phyloP scores from a whole-genome alignment of 2,888 invertebrate genomes.

The Gastrophysa polygoni region DNA sequence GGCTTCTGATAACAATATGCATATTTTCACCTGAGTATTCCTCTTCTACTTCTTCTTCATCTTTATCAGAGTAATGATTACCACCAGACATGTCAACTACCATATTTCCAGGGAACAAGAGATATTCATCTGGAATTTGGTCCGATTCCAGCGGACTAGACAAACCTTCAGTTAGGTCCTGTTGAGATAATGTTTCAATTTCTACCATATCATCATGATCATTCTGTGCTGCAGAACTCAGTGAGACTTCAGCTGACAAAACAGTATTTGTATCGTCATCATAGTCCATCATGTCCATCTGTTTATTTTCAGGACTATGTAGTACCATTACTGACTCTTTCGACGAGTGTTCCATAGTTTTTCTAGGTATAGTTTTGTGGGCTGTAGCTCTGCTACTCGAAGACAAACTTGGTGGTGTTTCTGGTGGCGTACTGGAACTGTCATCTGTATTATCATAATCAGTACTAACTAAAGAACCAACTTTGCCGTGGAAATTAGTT shows the following conservation, averaged over 20 bases:
- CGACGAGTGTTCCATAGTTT: conserved; percentile 40
- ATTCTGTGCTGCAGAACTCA: conserved; percentile 65
- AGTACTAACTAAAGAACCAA: conserved; percentile 62
- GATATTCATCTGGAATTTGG: conserved; percentile 66
- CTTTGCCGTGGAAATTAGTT: conserved; percentile 53
- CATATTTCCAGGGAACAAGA: conserved; percentile 68
- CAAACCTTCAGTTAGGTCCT: conserved; percentile 64
- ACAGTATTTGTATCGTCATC: conserved; percentile 66
- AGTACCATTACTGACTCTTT: conserved; percentile 46
- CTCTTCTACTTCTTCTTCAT: conserved; percentile 54
- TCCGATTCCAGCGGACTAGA: conserved; percentile 67
- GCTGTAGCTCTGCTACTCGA: conserved; percentile 42
- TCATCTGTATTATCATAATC: conserved; percentile 67
- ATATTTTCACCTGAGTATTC: conserved; percentile 47
- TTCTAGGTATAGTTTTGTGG: conserved; percentile 46
- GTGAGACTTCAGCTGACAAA: conserved; percentile 64
- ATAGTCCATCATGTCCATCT: conserved; percentile 64
- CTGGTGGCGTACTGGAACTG: conserved; percentile 64
- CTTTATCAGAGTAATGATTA: conserved; percentile 63
- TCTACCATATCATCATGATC: conserved; percentile 66
- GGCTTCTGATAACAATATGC: conserved; percentile 54
- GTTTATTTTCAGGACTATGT: conserved; percentile 55
- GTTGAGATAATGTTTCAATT: conserved; percentile 63
- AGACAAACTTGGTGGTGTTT: conserved; percentile 59
- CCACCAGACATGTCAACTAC: conserved; percentile 65